Conservation (phyloP, 2,888 invertebrate species). For the Stegophylla sp. region DNA sequence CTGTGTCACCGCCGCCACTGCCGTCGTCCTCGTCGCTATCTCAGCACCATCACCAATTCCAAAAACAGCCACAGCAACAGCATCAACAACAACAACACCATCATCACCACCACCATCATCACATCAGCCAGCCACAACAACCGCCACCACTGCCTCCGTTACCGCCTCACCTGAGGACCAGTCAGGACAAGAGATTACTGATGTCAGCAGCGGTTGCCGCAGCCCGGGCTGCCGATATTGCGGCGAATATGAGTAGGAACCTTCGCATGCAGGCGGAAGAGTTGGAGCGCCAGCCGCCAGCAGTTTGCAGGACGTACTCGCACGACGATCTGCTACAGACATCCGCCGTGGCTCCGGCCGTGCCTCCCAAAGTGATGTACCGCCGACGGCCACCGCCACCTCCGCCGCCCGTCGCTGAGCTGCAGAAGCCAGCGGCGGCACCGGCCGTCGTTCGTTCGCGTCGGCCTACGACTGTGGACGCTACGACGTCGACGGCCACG, state of each 20-base stretch:
- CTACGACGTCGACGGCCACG: not conserved
- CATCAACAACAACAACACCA: constrained; percentile 26
- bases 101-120: not conserved
- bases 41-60: constrained; percentile 11
- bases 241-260: not conserved
- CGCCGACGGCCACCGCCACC: constrained; percentile 26
- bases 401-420: constrained; percentile 3
- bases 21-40: constrained; percentile 53
- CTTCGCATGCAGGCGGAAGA: too few relatives aligned
- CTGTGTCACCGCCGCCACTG: constrained; percentile 62
- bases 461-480: too few relatives aligned
- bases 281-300: constrained; percentile 66
- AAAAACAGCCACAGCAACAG: constrained; percentile 56
- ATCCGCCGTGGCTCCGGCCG: constrained; percentile 11
- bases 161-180: constrained; percentile 62
- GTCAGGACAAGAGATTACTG: constrained; percentile 61
- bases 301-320: constrained; percentile 35
- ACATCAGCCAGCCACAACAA: constrained; percentile 6
- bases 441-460: too few relatives aligned
- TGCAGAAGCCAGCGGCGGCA: constrained; percentile 31
- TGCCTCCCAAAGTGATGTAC: constrained; percentile 32
- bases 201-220: constrained; percentile 65
- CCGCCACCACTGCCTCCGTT: constrained; percentile 59
- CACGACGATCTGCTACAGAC: constrained; percentile 35
- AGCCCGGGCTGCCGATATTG: constrained; percentile 65